Percentiles rank a stretch among this genome's conserved stretches.
These are phyloP conservation scores for Sialis fuliginosa DNA, from an alignment of 2,888 invertebrate genomes.

Conservation along the genomic window DNA sequence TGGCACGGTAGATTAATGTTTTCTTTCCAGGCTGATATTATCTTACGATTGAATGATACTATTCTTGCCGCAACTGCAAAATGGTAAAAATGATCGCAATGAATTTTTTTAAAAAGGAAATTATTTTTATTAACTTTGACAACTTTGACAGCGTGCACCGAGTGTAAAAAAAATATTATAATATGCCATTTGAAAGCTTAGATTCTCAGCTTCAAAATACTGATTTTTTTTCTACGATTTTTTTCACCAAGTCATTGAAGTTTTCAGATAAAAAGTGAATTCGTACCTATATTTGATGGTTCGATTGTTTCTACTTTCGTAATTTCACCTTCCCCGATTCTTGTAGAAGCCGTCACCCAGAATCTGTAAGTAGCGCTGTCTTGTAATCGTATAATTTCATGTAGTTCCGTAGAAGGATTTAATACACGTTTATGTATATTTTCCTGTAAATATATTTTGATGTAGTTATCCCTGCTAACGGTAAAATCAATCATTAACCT, in stretches of 20 bases:
- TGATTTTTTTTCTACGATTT: constrained; percentile 2
- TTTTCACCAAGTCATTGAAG: not conserved
- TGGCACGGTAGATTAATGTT: constrained; percentile 67
- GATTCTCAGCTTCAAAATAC: too few relatives aligned
- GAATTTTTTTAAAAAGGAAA: too few relatives aligned
- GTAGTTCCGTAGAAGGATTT: constrained; percentile 48
- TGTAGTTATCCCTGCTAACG: too few relatives aligned
- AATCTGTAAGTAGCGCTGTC: constrained; percentile 60
- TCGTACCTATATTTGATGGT: constrained; percentile 45
- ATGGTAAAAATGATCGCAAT: not conserved
- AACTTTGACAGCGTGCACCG: too few relatives aligned
- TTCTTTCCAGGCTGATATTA: constrained; percentile 75
- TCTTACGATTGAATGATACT: constrained; percentile 67
- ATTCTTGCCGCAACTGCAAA: constrained; percentile 63
- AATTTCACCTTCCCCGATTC: constrained; percentile 68
- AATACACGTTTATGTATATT: constrained; percentile 59
- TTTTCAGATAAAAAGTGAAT: not conserved
- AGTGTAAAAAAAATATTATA: too few relatives aligned
- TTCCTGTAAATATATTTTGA: constrained; percentile 25
- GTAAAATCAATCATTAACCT: too few relatives aligned
- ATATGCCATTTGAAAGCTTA: too few relatives aligned
- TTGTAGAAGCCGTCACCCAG: constrained; percentile 60
- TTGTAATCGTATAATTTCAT: constrained; percentile 51
- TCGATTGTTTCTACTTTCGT: constrained; percentile 60
- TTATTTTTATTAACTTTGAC: too few relatives aligned